Conservation (phyloP, 2,797 vertebrate genomes). For the Amniataba percoides region DNA sequence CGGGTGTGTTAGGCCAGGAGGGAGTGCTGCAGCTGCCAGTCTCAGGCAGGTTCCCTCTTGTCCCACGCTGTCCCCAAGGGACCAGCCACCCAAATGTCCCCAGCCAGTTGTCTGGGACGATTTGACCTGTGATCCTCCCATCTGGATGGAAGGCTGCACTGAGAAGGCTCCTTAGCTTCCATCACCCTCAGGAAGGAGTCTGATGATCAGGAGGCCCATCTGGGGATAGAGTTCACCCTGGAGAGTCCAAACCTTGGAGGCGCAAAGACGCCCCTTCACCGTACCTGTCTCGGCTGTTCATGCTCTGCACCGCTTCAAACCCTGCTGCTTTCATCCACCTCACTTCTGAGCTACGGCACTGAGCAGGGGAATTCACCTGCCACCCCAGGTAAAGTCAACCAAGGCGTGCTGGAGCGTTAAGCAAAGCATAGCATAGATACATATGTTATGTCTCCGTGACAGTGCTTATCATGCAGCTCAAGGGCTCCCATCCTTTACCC, state of each 20-base stretch:
- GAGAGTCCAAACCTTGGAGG: conserved; percentile 50
- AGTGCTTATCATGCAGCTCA: conserved; percentile 83
- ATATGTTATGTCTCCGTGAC: conserved; percentile 80
- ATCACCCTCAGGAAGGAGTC: conserved; percentile 68
- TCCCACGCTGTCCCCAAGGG: conserved; percentile 67
- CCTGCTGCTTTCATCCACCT: conserved; percentile 47
- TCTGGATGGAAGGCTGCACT: conserved; percentile 68
- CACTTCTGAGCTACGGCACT: conserved; percentile 15
- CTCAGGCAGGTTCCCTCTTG: conserved; percentile 74
- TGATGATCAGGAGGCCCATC: conserved; percentile 63
- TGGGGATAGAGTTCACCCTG: conserved; percentile 55
- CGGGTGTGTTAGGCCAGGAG: conserved; percentile 73
- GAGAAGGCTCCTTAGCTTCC: conserved; percentile 61
- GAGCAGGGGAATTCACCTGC: conserved; percentile 65
- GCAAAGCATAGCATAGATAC: conserved; percentile 78
- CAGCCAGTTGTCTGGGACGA: conserved; percentile 71
- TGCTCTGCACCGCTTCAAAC: conserved; percentile 26
- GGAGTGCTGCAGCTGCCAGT: conserved; percentile 77
- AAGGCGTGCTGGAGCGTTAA: conserved; percentile 63
- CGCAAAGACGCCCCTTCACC: conserved; percentile 20
- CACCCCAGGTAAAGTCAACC: conserved; percentile 70
- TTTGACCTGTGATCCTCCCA: conserved; percentile 78
- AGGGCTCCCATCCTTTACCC: conserved; percentile 78
- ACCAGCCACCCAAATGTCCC: conserved; percentile 79
- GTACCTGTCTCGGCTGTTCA: conserved; percentile 27